Percentiles rank a stretch among this genome's conserved stretches.
These are phyloP conservation scores for Pipa parva DNA, from an alignment of 2,113 vertebrate genomes.

Conservation along the genomic window DNA sequence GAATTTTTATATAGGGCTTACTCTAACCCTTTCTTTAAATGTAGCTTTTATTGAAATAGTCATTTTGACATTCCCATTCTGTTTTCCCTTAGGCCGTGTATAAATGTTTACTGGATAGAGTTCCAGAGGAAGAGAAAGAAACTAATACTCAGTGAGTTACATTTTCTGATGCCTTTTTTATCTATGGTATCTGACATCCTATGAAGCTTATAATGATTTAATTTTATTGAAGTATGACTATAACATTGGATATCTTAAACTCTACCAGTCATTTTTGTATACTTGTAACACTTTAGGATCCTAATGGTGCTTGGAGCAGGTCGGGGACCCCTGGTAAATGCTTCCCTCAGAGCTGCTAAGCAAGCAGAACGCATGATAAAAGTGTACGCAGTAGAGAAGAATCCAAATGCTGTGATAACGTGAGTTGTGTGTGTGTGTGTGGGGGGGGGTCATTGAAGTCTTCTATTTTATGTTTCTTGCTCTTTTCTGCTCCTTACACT, in stretches of 20 bases:
- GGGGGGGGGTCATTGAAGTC: no score
- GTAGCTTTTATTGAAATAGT: no score
- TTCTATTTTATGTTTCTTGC: no score
- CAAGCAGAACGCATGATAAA: slow-evolving; percentile 77
- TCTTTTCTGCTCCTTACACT: no score
- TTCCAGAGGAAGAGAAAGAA: slow-evolving; percentile 83
- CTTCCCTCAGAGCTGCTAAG: slow-evolving; percentile 78
- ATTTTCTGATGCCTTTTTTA: no score
- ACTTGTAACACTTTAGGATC: slow-evolving; percentile 67
- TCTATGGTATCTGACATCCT: no score
- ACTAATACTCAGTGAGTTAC: slow-evolving; percentile 81
- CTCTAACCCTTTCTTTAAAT: no score
- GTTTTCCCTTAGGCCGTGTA: slow-evolving; percentile 71
- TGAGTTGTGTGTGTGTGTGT: slow-evolving; percentile 56
- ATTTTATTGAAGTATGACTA: no score
- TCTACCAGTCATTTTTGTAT: no score
- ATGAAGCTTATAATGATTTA: no score
- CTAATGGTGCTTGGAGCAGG: slow-evolving; percentile 90
- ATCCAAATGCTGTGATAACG: slow-evolving; percentile 88
- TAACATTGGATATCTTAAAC: no score
- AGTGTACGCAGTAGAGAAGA: slow-evolving; percentile 88
- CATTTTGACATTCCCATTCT: no score
- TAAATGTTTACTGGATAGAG: slow-evolving; percentile 84
- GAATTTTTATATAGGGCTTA: neutral
- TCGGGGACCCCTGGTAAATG: slow-evolving; percentile 82